Evolutionary conservation across 2,113 vertebrate genomes (phyloP), one percentile per base, ranked within the genome.

Genomic region (Sinocyclocheilus anophthalmus): DNA sequence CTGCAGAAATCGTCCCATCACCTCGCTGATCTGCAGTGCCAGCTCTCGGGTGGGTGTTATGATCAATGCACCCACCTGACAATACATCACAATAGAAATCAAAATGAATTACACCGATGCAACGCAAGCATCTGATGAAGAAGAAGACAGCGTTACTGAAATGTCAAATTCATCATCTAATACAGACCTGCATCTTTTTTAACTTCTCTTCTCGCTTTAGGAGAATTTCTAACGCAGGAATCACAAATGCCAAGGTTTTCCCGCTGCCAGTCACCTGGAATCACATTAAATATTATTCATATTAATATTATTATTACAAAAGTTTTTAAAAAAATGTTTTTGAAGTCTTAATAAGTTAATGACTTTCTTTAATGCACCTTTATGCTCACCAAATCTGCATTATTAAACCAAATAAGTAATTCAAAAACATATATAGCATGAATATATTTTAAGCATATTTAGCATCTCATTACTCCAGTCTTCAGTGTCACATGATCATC

Each of bases 181-280:
- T 4, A 65, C 76, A 57, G 86, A 98, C 98, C 96, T 99, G 98
- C 93, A 92, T 94, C 92, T 97, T 99, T 92, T 96, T 98, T 1
- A 99, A 91, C 84, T 96, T 97, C 48, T 97, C 97, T 55, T 98
- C 97, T 85, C 97, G 93, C 37, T 92, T 96, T 88, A 98, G 92
- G 0, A 99, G 96, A 78, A 99, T 96, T 86, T 99, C 97, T 77
- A 99, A 85, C 0, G 98, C 89, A 5, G 98, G 98, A 87, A 99
- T 99, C 24, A 99, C 95, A 85, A 99, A 99, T 0, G 98, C 97
- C 0, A 99, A 92, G 0, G 98, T 99, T 90, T 99, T 99, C 5
- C 98, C 98, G 5, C 98, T 99, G 1, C 98, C 98, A 0, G 98
- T 99, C 65, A 99, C 95, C 98, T 99, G 87, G 0, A 85, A 76